Percentiles rank a stretch among this genome's conserved stretches.
Evolutionary conservation across 2,113 vertebrate genomes (phyloP).

Genomic region (Pedetes capensis): DNA sequence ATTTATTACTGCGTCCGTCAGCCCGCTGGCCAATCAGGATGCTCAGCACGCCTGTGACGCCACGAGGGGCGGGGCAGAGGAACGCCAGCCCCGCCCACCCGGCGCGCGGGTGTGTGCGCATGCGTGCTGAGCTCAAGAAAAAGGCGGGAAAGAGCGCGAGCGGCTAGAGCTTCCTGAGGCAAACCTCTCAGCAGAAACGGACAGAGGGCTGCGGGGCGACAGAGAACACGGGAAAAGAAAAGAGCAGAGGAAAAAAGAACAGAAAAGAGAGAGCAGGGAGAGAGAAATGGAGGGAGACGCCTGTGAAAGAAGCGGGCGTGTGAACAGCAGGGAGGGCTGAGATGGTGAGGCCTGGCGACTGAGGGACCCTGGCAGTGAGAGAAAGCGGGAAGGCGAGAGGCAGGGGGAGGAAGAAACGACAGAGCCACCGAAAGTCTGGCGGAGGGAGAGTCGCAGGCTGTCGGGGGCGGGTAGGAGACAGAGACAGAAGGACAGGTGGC

Average conservation of each 20-base stretch:
- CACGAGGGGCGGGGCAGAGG: background rate
- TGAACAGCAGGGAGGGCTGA: too few species aligned
- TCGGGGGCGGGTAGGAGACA: background rate
- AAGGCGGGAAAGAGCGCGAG: background rate
- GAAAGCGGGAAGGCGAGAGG: too few species aligned
- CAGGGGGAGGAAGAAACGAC: too few species aligned
- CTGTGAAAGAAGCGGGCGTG: too few species aligned
- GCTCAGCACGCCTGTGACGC: background rate
- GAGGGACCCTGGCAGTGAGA: too few species aligned
- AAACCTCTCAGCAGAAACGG: too few species aligned
- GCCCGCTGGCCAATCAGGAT: background rate
- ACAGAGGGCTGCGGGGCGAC: background rate
- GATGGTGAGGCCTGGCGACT: fast-evolving
- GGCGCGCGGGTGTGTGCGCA: background rate
- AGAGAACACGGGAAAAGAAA: too few species aligned
- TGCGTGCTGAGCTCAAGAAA: background rate
- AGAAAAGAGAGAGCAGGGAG: too few species aligned
- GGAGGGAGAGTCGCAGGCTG: background rate
- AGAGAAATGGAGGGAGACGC: too few species aligned
- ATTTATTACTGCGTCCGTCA: fast-evolving
- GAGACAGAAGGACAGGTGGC: background rate
- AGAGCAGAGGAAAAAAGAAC: too few species aligned
- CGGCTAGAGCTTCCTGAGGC: too few species aligned
- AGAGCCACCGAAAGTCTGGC: background rate
- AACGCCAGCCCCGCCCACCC: fast-evolving